Evolutionary conservation across 1,140 invertebrate genomes (phyloP), one percentile per base, ranked within the genome.

Genomic region (Chrysoperla carnea): DNA sequence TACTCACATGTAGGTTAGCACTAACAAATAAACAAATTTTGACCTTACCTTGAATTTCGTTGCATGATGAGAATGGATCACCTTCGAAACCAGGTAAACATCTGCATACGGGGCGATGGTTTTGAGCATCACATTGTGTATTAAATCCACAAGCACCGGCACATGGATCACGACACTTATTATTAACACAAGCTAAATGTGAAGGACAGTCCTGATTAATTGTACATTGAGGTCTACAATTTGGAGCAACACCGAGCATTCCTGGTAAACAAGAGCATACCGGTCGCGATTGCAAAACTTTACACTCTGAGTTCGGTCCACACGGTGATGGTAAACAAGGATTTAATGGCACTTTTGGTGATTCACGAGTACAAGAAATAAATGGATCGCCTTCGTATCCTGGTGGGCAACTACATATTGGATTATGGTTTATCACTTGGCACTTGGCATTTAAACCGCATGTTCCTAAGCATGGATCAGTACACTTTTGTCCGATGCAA

Each of bases 111-210:
- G 83, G 78, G 49, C 76, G 72, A 60, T 87, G 83, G 53, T 82
- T 78, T 54, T 80, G 75, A 0, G 78, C 79, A 8, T 64, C 69
- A 53, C 86, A 90, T 29, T 78, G 67, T 0, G 85, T 80, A 54
- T 87, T 85, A 36, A 82, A 76, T 8, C 83, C 82, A 52, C 86
- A 91, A 1, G 83, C 79, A 6, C 84, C 84, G n/a, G 70, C 54
- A 49, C 85, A 89, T 5, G 84, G 83, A 64, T 88, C 79, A 43
- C 74, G 66, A 55, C 85, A 89, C 44, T 73, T 76, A 45, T 80
- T 75, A 41, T 73, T 72, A 15, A 82, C 64, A 53, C 84, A 90
- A n/a, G 83, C 78, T 1, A 84, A 66, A 46, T 81, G 71, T 28
- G 72, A 70, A 2, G 81, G 75, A 52, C 84, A 88, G 47, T 88